Percentiles rank a stretch among this genome's conserved stretches.
Conservation (phyloP, 1,140 invertebrate genomes). For the Hycleus cichorii region DNA sequence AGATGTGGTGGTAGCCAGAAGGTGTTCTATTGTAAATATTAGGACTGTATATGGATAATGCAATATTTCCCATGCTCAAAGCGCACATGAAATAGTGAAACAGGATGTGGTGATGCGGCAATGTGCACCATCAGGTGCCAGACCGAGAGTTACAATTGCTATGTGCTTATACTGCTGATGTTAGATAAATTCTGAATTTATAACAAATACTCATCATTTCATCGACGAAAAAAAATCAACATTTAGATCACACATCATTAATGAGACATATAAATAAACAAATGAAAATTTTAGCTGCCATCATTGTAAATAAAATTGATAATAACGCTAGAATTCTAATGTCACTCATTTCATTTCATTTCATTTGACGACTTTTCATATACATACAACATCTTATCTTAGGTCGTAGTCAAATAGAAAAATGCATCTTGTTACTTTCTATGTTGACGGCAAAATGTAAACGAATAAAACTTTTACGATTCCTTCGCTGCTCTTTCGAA, state of each 20-base stretch:
- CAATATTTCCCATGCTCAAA: slow-evolving; percentile 33
- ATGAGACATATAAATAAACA: too few relatives aligned
- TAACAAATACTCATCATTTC: not conserved
- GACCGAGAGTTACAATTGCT: slow-evolving; percentile 35
- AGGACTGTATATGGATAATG: slow-evolving; percentile 31
- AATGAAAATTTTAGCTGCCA: too few relatives aligned
- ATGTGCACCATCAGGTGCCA: slow-evolving; percentile 34
- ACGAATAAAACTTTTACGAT: not conserved
- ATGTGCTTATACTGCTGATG: slow-evolving; percentile 35
- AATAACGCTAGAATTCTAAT: too few relatives aligned
- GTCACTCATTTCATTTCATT: not conserved
- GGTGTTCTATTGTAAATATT: slow-evolving; percentile 29
- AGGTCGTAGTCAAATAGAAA: slow-evolving; percentile 7
- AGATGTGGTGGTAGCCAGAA: slow-evolving; percentile 28
- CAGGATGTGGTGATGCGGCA: slow-evolving; percentile 31
- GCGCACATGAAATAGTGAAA: slow-evolving; percentile 30
- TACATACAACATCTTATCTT: slow-evolving; percentile 3
- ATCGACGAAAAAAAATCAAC: too few relatives aligned
- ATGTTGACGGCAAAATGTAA: slow-evolving; percentile 10
- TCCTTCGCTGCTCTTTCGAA: too few relatives aligned
- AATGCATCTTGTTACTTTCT: slow-evolving; percentile 7
- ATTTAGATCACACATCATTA: too few relatives aligned
- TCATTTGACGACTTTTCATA: slow-evolving; percentile 12
- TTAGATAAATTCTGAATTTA: slow-evolving; percentile 20
- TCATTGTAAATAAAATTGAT: too few relatives aligned